These are phyloP conservation scores for Illadopsis cleaveri DNA, from an alignment of 2,113 vertebrate genomes.

Conservation along the genomic window DNA sequence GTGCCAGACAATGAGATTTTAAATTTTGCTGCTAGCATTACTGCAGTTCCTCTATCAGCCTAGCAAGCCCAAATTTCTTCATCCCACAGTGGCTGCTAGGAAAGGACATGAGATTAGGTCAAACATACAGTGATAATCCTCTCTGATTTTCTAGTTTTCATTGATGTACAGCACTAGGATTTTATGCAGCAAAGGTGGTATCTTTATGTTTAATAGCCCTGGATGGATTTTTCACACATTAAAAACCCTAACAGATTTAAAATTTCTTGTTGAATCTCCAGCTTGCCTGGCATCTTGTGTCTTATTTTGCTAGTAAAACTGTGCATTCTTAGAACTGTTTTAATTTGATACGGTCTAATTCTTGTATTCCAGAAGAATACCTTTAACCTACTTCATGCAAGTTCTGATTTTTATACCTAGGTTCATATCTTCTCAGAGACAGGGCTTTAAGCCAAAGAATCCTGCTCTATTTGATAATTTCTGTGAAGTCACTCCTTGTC, in stretches of 20 bases:
- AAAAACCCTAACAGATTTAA: background rate
- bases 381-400: background rate
- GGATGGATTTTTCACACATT: background rate
- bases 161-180: background rate
- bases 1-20: background rate
- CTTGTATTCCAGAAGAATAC: background rate
- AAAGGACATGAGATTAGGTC: background rate
- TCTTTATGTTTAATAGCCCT: background rate
- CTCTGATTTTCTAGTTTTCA: background rate
- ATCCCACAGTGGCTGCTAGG: background rate
- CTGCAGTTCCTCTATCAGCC: background rate
- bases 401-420: background rate
- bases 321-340: background rate
- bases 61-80: background rate
- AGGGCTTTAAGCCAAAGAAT: background rate
- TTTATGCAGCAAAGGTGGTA: background rate
- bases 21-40: background rate
- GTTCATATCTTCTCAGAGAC: background rate
- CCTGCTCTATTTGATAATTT: background rate
- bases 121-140: background rate
- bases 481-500: background rate
- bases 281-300: background rate
- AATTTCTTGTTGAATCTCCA: background rate
- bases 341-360: background rate
- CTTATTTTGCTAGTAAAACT: background rate